Percentiles rank a stretch among this genome's conserved stretches.
phyloP scores from a whole-genome alignment of 2,113 vertebrate species.

The Hemiscyllium ocellatum region DNA sequence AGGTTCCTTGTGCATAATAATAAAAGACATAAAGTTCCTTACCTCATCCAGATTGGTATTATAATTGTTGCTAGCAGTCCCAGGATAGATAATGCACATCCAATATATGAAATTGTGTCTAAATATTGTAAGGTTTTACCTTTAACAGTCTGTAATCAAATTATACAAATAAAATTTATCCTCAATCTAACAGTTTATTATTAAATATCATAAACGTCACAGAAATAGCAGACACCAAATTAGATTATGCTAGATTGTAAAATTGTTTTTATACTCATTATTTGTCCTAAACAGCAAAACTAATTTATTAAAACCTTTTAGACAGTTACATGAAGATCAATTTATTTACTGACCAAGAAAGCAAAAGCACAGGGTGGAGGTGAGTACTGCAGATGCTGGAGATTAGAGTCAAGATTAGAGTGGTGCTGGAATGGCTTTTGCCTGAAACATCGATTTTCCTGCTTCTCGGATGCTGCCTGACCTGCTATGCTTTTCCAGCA shows the following conservation, averaged over 20 bases:
- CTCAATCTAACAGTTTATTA: neutral
- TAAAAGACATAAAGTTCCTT: neutral
- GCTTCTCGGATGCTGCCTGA: too few species aligned
- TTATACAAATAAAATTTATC: neutral
- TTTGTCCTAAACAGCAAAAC: neutral
- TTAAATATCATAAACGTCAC: neutral
- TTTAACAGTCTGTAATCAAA: neutral
- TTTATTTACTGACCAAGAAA: neutral
- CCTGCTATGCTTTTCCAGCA: too few species aligned
- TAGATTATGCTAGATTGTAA: neutral
- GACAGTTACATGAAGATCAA: neutral
- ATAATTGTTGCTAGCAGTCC: neutral
- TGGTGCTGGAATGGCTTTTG: too few species aligned
- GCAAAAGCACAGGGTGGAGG: neutral
- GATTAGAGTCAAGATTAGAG: too few species aligned
- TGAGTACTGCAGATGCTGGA: too few species aligned
- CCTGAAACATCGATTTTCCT: too few species aligned
- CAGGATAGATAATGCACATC: neutral
- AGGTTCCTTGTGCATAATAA: neutral
- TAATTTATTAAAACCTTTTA: neutral
- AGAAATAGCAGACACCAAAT: neutral
- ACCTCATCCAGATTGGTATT: neutral
- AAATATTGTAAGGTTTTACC: neutral
- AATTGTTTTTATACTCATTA: neutral
- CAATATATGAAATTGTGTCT: slow-evolving; percentile 23